These are phyloP conservation scores for Drosophila tani DNA, from an alignment of 1,140 invertebrate genomes.

Conservation along the genomic window DNA sequence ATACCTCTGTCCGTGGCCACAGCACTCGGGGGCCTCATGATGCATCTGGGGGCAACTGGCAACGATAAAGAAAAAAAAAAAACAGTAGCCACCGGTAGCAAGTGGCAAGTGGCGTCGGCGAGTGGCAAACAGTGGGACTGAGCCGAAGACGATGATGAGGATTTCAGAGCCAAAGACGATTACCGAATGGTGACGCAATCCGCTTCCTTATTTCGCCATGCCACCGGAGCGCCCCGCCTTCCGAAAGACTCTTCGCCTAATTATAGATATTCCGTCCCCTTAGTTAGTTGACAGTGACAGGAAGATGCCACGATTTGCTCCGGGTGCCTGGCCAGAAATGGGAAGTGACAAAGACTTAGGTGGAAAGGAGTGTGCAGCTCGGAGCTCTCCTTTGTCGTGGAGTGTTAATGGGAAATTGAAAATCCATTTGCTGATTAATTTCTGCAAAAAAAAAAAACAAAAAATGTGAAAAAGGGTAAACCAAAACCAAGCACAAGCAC, in stretches of 20 bases:
- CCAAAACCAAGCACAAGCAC: conserved; percentile 28
- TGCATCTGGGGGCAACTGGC: conserved; percentile 6
- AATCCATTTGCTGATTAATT: conserved; percentile 83
- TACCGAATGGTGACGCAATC: conserved; percentile 57
- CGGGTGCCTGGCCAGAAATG: conserved; percentile 12
- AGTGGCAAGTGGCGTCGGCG: conserved; percentile 25
- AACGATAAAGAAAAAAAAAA: neutral
- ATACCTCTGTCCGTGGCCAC: neutral
- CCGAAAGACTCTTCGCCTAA: conserved; percentile 59
- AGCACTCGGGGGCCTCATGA: neutral
- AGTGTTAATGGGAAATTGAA: conserved; percentile 81
- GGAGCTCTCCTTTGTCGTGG: conserved; percentile 29
- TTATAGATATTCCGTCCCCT: conserved; percentile 63
- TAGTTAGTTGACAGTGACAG: conserved; percentile 45
- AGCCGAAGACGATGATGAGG: conserved; percentile 13
- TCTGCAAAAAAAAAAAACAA: conserved; percentile 44
- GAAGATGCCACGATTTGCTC: conserved; percentile 52
- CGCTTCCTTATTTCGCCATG: conserved; percentile 66
- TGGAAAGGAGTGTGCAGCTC: conserved; percentile 11
- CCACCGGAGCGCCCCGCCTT: conserved; percentile 4
- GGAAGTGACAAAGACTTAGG: conserved; percentile 42
- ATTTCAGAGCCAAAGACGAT: conserved; percentile 7
- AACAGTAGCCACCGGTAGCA: conserved; percentile 37
- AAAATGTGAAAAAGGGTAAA: conserved; percentile 9
- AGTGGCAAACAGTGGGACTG: conserved; percentile 19